These are phyloP conservation scores for Ceriagrion tenellum DNA, from an alignment of 2,888 invertebrate genomes.

Conservation along the genomic window DNA sequence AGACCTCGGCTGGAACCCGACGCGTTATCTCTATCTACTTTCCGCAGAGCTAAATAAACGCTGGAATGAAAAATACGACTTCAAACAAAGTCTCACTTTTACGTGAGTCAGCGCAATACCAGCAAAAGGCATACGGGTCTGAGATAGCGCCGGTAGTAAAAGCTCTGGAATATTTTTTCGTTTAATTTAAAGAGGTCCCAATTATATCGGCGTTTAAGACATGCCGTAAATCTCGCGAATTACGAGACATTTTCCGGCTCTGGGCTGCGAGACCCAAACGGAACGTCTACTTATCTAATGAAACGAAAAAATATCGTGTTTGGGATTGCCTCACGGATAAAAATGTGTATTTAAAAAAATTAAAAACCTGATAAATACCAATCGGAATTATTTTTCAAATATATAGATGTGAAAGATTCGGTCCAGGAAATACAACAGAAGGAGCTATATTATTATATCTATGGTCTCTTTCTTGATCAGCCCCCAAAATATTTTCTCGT, in stretches of 20 bases:
- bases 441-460: neutral
- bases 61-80: neutral
- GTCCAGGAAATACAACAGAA: neutral
- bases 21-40: neutral
- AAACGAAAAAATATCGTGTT: neutral
- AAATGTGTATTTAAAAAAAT: neutral
- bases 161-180: neutral
- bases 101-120: conserved; percentile 24
- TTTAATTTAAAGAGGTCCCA: conserved; percentile 28
- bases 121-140: neutral
- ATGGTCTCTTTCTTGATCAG: neutral
- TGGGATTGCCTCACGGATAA: neutral
- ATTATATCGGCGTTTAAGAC: conserved; percentile 35
- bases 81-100: neutral
- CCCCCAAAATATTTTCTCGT: neutral
- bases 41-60: neutral
- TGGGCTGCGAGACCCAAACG: neutral
- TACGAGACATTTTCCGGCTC: neutral
- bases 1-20: neutral
- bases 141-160: conserved; percentile 14
- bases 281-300: neutral
- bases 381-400: neutral
- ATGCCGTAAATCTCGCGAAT: conserved; percentile 32
- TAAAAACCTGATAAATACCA: neutral
- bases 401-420: neutral